Evolutionary conservation across 2,888 invertebrate species (phyloP), one percentile per base, ranked within the genome.

Genomic region (Orthosia cruda): DNA sequence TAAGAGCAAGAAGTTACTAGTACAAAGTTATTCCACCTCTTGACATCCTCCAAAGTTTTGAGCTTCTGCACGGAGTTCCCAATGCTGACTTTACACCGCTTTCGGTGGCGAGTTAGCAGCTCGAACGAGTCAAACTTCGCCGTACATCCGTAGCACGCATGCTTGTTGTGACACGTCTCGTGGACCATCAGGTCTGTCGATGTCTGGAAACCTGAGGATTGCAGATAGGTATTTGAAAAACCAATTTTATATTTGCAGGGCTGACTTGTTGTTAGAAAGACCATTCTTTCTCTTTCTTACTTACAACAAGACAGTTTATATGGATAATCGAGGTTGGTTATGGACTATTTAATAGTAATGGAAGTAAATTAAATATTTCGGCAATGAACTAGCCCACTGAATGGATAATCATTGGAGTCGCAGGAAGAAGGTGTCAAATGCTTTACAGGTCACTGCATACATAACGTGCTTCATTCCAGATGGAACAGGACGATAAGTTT

Each of bases 181-280:
- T 96, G 96, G 2, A 95, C 95, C 93, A 94, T 94, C 40, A 96
- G 87, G 68, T 96, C 96, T 0, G 96, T 96, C 1, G 93, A 90
- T 0, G 96, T 96, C n/a, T 83, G 67, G 81, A 95, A 96, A 74
- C 80, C 96, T 96, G 89, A 13, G 2, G 40, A 76, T 13, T n/a
- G 7, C 15, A 65, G 1, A 54, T 20, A 1, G 11, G 4, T 52
- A 7, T 49, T 49, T 32, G 32, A 18, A 32, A 16, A 16, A 23
- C 4, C 5, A 23, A 18, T 1, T 26, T 16, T 3, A 26, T 57
- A 26, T 57, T 26, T 9, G 26, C 9, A 40, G 40, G 9, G 7
- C 9, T 40, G 40, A 40, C 40, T 40, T 40, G 9, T 40, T 40
- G 7, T 40, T 9, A 40, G 40, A 40, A 40, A 9, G 40, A 40